Evolutionary conservation across 2,113 vertebrate species (phyloP), one percentile per base, ranked within the genome.

Genomic region (Alligator sinensis): DNA sequence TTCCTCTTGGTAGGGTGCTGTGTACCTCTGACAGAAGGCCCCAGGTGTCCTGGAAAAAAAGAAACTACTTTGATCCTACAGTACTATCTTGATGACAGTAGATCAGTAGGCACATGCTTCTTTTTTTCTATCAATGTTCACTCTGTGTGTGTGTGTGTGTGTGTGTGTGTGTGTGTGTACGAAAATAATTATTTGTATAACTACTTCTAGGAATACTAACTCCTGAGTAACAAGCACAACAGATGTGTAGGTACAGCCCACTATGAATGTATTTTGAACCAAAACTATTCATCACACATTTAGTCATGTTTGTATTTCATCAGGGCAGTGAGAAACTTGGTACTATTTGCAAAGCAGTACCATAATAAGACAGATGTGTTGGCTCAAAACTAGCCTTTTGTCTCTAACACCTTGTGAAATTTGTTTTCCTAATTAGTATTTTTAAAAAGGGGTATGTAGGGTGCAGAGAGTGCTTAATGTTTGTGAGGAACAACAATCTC

Each of bases 131-230:
- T 47, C 47, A 47, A 47, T 47, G 47, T 47, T 47, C 47, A 47
- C 66, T 77, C n/a, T 75, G 16, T 70, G 64, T 63, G 25, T 60
- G 47, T 47, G 47, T 38, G 38, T 38, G 38, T 38, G 38, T 38
- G 38, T 38, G 38, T 38, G 38, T 47, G 47, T 47, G 47, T 47
- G 47, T 47, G 47, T 47, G 47, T 47, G 47, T 47, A 34, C 34
- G 47, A 9, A 47, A 87, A 77, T 30, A 58, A 30, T 88, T 84
- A 80, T 82, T 62, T 77, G 75, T 75, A 76, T 82, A 92, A 58
- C 58, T 77, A 14, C 84, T 92, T 92, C 58, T 86, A 63, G 61
- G 84, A 9, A 58, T 77, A 92, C 91, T 92, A 87, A 89, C 80
- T 91, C 82, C 75, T 0, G 3, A 60, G 87, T 79, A 86, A 34